Conservation (phyloP, 2,113 vertebrate genomes). For the Microtus oregoni region DNA sequence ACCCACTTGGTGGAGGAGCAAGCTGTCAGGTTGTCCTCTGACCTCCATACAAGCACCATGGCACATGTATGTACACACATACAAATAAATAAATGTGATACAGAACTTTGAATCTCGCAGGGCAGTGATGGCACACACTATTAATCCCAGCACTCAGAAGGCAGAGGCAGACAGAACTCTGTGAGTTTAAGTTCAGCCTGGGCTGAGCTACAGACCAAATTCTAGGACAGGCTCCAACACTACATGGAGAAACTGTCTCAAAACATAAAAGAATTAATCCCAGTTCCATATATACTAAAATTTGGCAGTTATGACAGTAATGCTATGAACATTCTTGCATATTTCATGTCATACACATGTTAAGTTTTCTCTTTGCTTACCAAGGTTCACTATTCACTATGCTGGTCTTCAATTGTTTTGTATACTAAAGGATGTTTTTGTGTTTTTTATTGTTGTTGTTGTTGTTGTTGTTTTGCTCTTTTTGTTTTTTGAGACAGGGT, state of each 20-base stretch:
- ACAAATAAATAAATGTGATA: background rate
- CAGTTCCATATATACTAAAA: background rate
- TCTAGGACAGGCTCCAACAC: no score
- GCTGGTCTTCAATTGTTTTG: background rate
- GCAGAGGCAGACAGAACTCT: no score
- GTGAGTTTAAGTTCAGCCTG: no score
- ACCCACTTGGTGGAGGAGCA: background rate
- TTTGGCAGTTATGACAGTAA: slow-evolving; percentile 27
- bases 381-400: background rate
- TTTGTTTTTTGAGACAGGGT: background rate
- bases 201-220: no score
- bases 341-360: background rate
- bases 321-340: background rate
- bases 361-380: background rate
- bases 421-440: background rate
- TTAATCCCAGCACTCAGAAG: no score
- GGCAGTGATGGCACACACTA: no score
- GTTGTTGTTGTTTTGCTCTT: no score
- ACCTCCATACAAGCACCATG: no score
- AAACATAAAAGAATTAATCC: no score
- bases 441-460: no score
- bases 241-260: no score
- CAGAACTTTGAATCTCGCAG: no score
- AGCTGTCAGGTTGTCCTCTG: background rate
- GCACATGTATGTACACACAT: background rate